Conservation (phyloP, 2,113 vertebrate species). For the Chamaetylas fuelleborni region DNA sequence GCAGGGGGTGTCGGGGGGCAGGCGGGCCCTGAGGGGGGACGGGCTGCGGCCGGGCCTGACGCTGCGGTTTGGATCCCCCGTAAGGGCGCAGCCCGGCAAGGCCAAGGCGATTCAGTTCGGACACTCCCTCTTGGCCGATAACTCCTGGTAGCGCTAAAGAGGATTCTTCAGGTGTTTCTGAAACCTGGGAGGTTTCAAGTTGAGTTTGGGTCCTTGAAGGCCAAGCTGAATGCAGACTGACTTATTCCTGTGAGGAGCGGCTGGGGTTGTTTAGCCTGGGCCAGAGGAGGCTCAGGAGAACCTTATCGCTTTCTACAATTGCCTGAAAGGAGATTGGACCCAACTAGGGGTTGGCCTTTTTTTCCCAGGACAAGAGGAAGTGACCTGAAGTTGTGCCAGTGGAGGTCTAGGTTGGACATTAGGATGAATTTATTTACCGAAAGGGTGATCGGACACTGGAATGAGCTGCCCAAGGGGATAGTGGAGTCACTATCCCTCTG, state of each 20-base stretch:
- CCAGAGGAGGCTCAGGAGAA: too few species aligned
- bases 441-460: not conserved
- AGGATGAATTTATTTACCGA: not conserved
- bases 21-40: accelerated
- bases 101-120: accelerated
- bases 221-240: accelerated
- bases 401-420: not conserved
- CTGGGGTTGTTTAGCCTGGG: not conserved
- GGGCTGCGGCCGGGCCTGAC: not conserved
- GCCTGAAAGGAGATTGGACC: too few species aligned
- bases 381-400: not conserved
- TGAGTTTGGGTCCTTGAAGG: too few species aligned
- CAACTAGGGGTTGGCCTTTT: accelerated
- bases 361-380: not conserved
- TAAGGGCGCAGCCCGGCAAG: not conserved
- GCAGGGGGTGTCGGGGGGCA: too few species aligned
- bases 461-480: not conserved
- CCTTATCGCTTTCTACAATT: not conserved
- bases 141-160: accelerated
- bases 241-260: not conserved
- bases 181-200: accelerated
- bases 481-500: too few species aligned
- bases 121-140: accelerated
- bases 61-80: accelerated
- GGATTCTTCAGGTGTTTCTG: not conserved